These are phyloP conservation scores for Ephestia elutella DNA, from an alignment of 1,140 invertebrate species.

Conservation along the genomic window DNA sequence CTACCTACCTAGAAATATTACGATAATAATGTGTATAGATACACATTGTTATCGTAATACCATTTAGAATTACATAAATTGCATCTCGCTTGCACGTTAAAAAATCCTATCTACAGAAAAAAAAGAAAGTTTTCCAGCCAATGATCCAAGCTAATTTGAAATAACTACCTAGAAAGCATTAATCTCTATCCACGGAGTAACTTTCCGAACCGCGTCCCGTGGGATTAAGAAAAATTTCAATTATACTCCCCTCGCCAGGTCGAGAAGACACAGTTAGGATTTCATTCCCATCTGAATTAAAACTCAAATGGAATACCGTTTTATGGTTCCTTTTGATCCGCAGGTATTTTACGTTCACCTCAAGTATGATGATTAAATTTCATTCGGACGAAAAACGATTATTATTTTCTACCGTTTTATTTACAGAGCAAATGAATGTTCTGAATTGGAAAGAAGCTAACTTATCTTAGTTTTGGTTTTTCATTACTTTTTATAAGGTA, in stretches of 20 bases:
- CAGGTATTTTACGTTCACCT: background rate
- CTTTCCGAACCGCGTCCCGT: slow-evolving; percentile 15
- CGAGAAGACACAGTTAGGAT: slow-evolving; percentile 34
- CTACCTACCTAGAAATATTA: too few relatives aligned
- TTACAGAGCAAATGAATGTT: too few relatives aligned
- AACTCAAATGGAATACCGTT: slow-evolving; percentile 47
- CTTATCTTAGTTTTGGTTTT: too few relatives aligned
- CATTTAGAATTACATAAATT: too few relatives aligned
- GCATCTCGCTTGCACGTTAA: too few relatives aligned
- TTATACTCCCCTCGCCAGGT: slow-evolving; percentile 31
- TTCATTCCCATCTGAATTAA: slow-evolving; percentile 50
- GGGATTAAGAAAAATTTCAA: slow-evolving; percentile 60
- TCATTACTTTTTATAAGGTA: too few relatives aligned
- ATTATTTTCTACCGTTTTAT: background rate
- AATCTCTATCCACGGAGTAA: slow-evolving; percentile 9
- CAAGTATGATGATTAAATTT: slow-evolving; percentile 3
- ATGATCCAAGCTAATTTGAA: slow-evolving; percentile 7
- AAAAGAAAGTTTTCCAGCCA: background rate
- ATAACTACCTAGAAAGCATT: slow-evolving; percentile 8
- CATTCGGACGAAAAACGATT: background rate
- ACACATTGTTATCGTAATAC: too few relatives aligned
- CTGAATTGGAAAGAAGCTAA: too few relatives aligned
- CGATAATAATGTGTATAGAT: too few relatives aligned
- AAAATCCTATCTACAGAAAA: background rate
- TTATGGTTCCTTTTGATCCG: slow-evolving; percentile 41